Conservation (phyloP, 2,113 vertebrate species). For the Zosterops lateralis region DNA sequence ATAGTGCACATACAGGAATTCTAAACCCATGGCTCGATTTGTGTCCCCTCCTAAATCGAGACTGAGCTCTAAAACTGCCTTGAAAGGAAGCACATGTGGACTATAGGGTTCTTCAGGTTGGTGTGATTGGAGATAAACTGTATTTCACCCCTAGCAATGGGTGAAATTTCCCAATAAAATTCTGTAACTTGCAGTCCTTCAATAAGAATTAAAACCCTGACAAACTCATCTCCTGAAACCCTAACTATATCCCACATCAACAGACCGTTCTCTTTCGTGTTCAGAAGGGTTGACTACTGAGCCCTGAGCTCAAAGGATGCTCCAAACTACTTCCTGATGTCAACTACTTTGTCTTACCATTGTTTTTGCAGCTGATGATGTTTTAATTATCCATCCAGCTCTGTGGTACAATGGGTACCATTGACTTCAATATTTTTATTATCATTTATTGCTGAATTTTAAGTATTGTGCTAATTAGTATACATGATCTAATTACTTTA, state of each 20-base stretch:
- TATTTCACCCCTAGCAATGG: not conserved
- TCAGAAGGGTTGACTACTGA: not conserved
- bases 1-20: accelerated
- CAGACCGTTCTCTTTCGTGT: not conserved
- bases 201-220: not conserved
- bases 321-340: not conserved
- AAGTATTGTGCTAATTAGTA: not conserved
- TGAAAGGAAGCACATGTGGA: not conserved
- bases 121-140: not conserved
- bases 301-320: not conserved
- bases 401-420: not conserved
- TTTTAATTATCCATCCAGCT: not conserved
- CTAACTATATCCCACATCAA: not conserved
- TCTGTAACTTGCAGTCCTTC: not conserved
- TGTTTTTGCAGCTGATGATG: not conserved
- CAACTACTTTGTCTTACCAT: not conserved
- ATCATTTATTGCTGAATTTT: not conserved
- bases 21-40: not conserved
- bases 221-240: not conserved
- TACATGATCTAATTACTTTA: not conserved
- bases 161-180: not conserved
- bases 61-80: not conserved
- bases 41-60: not conserved
- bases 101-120: not conserved
- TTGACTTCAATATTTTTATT: not conserved